Percentiles rank a stretch among this genome's conserved stretches.
These are phyloP conservation scores for Pomatorhinus ruficollis DNA, from an alignment of 2,113 vertebrate species.

Conservation along the genomic window DNA sequence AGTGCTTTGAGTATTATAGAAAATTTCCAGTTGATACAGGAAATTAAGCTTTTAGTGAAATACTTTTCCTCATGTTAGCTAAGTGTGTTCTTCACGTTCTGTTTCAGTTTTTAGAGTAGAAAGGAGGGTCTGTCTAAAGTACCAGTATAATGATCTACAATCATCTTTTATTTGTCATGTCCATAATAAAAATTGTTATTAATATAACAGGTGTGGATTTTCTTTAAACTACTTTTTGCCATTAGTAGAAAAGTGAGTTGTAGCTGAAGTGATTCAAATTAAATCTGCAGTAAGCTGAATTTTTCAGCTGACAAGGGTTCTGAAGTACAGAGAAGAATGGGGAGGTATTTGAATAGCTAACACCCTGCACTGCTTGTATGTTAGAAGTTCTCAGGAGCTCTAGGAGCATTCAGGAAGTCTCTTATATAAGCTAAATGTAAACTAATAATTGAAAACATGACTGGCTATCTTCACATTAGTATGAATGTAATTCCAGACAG, in stretches of 20 bases:
- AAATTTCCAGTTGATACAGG: background rate
- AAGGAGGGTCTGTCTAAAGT: background rate
- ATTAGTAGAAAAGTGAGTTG: background rate
- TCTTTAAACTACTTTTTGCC: background rate
- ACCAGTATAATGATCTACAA: background rate
- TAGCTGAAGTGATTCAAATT: background rate
- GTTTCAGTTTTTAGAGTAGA: background rate
- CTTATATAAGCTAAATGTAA: background rate
- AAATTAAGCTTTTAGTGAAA: slow-evolving; percentile 3
- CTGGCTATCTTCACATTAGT: background rate
- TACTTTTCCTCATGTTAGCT: slow-evolving; percentile 1
- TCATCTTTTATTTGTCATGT: background rate
- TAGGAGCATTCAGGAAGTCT: background rate
- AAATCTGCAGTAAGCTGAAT: background rate
- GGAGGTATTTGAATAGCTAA: background rate
- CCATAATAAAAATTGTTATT: background rate
- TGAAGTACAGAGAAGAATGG: background rate
- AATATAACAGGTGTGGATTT: background rate
- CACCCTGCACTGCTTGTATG: background rate
- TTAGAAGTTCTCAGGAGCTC: background rate
- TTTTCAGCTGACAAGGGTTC: background rate
- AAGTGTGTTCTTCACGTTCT: background rate
- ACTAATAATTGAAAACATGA: background rate
- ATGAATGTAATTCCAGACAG: background rate
- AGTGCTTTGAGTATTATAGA: background rate